phyloP scores from a whole-genome alignment of 2,888 invertebrate species.

The Tineola bisselliella region DNA sequence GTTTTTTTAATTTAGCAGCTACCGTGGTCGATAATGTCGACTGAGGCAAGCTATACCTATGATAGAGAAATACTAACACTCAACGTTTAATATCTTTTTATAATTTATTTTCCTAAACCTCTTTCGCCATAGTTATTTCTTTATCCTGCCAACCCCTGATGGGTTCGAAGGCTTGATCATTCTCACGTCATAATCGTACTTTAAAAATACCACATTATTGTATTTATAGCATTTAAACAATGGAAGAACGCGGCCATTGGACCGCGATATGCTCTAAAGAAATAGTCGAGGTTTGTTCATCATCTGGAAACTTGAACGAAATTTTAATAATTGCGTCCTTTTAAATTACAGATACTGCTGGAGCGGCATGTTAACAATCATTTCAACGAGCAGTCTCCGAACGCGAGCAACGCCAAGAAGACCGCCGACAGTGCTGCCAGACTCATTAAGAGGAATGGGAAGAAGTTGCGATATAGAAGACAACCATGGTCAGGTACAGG shows the following conservation, averaged over 20 bases:
- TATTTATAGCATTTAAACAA: background rate
- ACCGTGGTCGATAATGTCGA: too few species aligned
- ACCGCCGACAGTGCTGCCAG: constrained; percentile 79
- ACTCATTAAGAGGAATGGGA: constrained; percentile 85
- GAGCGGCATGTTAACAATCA: constrained; percentile 95
- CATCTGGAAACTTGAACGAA: background rate
- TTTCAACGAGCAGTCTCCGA: constrained; percentile 74
- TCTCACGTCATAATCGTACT: too few species aligned
- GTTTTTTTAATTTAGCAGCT: too few species aligned
- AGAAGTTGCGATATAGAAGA: constrained; percentile 85
- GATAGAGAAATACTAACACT: too few species aligned
- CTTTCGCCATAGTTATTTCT: too few species aligned
- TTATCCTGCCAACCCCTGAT: too few species aligned
- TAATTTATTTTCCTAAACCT: too few species aligned
- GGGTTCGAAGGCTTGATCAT: too few species aligned
- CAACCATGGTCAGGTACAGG: constrained; percentile 89
- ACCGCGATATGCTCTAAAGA: background rate
- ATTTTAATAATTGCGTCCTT: background rate
- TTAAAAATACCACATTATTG: too few species aligned
- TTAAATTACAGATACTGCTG: constrained; percentile 73
- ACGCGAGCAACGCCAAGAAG: constrained; percentile 71
- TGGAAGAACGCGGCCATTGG: background rate
- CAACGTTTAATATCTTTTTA: too few species aligned
- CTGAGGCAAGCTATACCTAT: too few species aligned
- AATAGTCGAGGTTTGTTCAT: background rate